Evolutionary conservation across 2,797 vertebrate genomes (phyloP), one percentile per base, ranked within the genome.

Genomic region (Hydrocynus forskahlii): DNA sequence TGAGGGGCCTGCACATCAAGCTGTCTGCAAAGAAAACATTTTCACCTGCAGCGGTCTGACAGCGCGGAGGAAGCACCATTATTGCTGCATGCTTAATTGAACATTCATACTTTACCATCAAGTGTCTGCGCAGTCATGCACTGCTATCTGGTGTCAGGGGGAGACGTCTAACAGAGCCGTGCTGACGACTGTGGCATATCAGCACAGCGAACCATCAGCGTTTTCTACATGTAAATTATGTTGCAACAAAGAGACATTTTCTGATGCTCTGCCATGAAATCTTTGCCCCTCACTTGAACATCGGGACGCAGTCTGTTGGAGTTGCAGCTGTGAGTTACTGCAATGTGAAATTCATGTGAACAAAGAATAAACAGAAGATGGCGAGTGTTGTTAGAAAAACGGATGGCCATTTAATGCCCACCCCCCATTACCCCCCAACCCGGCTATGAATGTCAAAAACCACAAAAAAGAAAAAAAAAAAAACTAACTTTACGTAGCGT

Each of bases 1-100:
- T 93, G 89, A 89, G 89, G 91, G 92, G 93, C 94, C 94, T 91
- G 93, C 75, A 95, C 89, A 94, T 95, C 90, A 93, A 95, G 93
- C 95, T 97, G 96, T 97, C 97, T 96, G 50, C 89, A 91, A 94
- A 95, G 95, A 94, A 95, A 96, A 94, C 91, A 95, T 95, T 96
- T 96, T 95, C 91, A 95, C 94, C 93, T 95, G 91, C 90, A 94
- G 95, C 92, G 92, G 92, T 91, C 94, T 96, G 96, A 97, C 96
- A 97, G 96, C 96, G 97, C 96, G 95, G 96, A 97, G 94, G 72
- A 96, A 94, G 92, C 93, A 92, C 95, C 95, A 96, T 98, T 97
- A 97, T 95, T 94, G 94, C 95, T 94, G 97, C 98, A 97, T 98
- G 96, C 97, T 98, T 98, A 99, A 98, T 96, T 97, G 95, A 96